These are phyloP conservation scores for Aplocera efformata DNA, from an alignment of 2,888 invertebrate genomes.

Conservation along the genomic window DNA sequence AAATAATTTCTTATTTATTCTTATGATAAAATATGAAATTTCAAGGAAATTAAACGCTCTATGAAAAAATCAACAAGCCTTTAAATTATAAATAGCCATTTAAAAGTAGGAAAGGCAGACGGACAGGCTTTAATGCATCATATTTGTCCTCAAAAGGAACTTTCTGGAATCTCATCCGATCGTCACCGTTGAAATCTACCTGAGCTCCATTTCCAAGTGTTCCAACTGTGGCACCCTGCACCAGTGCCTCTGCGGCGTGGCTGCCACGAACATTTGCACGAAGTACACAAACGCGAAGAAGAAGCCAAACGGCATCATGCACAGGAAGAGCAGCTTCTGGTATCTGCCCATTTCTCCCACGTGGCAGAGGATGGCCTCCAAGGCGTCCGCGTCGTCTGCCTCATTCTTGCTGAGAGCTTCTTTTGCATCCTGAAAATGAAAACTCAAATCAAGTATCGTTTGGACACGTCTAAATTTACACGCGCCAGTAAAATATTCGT, in stretches of 20 bases:
- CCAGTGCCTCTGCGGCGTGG: constrained; percentile 64
- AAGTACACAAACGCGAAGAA: constrained; percentile 67
- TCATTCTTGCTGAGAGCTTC: constrained; percentile 35
- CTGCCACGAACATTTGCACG: constrained; percentile 68
- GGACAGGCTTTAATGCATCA: too few relatives aligned
- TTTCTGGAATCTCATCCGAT: too few relatives aligned
- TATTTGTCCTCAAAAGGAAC: too few relatives aligned
- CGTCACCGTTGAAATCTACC: constrained; percentile 35
- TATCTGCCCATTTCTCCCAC: constrained; percentile 65
- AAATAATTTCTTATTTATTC: too few relatives aligned
- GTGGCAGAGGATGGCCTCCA: constrained; percentile 58
- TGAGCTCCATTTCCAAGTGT: constrained; percentile 48
- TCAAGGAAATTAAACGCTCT: too few relatives aligned
- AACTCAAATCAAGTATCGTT: too few relatives aligned
- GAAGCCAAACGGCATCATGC: constrained; percentile 64
- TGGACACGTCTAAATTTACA: too few relatives aligned
- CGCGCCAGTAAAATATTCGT: too few relatives aligned
- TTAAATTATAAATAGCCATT: too few relatives aligned
- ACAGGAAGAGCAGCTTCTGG: constrained; percentile 58
- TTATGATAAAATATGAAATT: too few relatives aligned
- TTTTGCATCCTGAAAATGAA: constrained; percentile 36
- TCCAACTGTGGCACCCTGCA: constrained; percentile 59
- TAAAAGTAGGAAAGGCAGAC: too few relatives aligned
- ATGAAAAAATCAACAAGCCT: too few relatives aligned
- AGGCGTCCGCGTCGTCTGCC: constrained; percentile 40